Percentiles rank a stretch among this genome's conserved stretches.
Evolutionary conservation across 2,113 vertebrate species (phyloP).

Genomic region (Panurus biarmicus): DNA sequence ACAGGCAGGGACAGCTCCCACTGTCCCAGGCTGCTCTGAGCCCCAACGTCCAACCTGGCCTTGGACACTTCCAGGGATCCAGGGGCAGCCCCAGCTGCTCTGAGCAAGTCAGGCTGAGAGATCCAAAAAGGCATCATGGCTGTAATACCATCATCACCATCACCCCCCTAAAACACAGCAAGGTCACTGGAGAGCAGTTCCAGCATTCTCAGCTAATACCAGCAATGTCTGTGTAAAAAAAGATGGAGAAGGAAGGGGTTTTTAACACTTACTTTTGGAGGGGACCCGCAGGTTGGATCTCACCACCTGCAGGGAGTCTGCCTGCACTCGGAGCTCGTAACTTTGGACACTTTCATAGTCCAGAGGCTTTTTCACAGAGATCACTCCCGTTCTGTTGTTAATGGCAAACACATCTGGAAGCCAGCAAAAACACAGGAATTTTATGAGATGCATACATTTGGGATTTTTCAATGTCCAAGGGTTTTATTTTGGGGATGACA

Average conservation of each 20-base stretch:
- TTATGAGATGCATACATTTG: background rate
- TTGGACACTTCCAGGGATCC: background rate
- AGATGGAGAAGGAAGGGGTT: background rate
- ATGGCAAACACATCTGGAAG: slow-evolving; percentile 79
- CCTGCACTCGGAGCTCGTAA: slow-evolving; percentile 84
- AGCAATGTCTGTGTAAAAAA: accelerated
- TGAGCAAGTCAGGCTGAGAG: background rate
- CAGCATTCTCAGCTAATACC: background rate
- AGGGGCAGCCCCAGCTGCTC: background rate
- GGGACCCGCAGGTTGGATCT: slow-evolving; percentile 81
- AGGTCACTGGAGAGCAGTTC: background rate
- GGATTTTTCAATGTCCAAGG: background rate
- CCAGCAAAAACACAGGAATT: background rate
- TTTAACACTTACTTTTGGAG: slow-evolving; percentile 83
- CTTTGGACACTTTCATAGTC: slow-evolving; percentile 81
- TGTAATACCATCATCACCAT: accelerated
- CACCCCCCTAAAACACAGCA: background rate
- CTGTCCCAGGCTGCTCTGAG: background rate
- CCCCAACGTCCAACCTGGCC: accelerated
- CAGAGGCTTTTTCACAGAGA: slow-evolving; percentile 75
- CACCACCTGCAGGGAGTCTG: slow-evolving; percentile 81
- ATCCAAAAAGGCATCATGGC: background rate
- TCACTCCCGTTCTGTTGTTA: slow-evolving; percentile 82
- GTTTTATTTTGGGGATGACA: background rate
- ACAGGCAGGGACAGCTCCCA: background rate